Base-by-base conservation (phyloP, 2,797 vertebrate species). In the Moxostoma hubbsi region DNA sequence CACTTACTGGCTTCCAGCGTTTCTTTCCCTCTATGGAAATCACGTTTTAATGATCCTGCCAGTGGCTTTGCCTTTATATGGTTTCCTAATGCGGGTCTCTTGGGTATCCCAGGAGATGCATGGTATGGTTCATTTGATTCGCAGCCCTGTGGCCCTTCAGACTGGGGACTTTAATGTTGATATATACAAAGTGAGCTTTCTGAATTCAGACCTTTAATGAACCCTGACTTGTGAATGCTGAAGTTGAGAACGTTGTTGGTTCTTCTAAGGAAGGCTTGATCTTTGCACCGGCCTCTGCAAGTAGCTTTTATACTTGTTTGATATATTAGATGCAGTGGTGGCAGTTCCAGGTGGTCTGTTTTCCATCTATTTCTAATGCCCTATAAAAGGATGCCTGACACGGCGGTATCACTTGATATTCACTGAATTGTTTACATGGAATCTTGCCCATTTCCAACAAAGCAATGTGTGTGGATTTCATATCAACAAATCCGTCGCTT, bases 11-110 rank as follows among this genome's bases (percentile, higher is more conserved):
- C 73, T 81, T 79, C 71, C 13, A 66, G 59, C 47, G 63, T 68
- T 74, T 80, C 73, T 85, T 83, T 80, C 81, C 85, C 81, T 86
- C 81, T 86, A 79, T 85, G 84, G 86, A 84, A 81, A 74, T 79
- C 6, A 49, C 54, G 71, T 81, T 81, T 84, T 76, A 77, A 67
- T 81, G 71, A 73, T 82, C 55, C 80, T 73, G 50, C 81, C 59
- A 82, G 82, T 84, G 64, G 59, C 77, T 75, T 71, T 87, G 86
- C 80, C 86, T 87, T 87, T 85, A 85, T 87, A 87, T 87, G 86
- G 86, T 71, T 57, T 76, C 63, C 51, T 57, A 68, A 73, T 77
- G 65, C 62, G 15, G 77, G 43, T 67, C 75, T 68, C 45, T 24
- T 57, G 73, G 77, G 73, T 68, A 77, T 69, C 64, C 66, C 75